Evolutionary conservation across 2,888 invertebrate genomes (phyloP).

Genomic region (Malacosoma neustria): DNA sequence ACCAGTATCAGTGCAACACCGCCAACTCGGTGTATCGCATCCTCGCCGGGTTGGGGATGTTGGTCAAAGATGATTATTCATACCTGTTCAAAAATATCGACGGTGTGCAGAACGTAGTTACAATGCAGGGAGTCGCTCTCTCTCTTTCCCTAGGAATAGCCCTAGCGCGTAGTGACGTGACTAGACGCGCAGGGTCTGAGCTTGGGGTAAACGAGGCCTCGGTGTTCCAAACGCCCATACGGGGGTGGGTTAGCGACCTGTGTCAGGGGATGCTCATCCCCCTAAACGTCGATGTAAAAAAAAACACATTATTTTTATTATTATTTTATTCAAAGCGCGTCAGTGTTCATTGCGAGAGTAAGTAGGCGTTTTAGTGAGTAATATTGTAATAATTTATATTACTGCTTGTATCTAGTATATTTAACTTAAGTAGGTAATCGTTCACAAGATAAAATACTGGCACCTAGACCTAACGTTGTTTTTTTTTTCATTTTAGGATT

Average conservation of each 20-base stretch:
- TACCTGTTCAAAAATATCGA: slow-evolving; percentile 4
- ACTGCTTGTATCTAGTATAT: neutral
- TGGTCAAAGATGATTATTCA: slow-evolving; percentile 2
- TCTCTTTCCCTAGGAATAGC: slow-evolving; percentile 5
- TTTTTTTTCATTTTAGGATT: slow-evolving; percentile 1
- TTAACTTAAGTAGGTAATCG: slow-evolving; percentile 1
- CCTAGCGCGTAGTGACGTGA: slow-evolving; percentile 3
- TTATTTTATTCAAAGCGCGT: slow-evolving; percentile 4
- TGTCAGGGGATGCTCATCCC: too few relatives aligned
- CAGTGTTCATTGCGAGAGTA: slow-evolving; percentile 1
- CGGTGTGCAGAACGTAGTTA: slow-evolving; percentile 4
- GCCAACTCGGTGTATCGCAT: slow-evolving; percentile 6
- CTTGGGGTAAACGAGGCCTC: slow-evolving; percentile 3
- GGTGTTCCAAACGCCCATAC: slow-evolving; percentile 5
- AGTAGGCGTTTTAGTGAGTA: slow-evolving; percentile 1
- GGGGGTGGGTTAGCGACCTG: neutral
- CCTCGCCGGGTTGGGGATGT: slow-evolving; percentile 2
- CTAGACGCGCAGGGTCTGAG: slow-evolving; percentile 4
- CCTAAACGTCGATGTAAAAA: neutral
- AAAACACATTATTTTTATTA: slow-evolving; percentile 3
- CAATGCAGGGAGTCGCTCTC: slow-evolving; percentile 7
- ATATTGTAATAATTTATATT: slow-evolving; percentile 1
- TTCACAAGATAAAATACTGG: slow-evolving; percentile 1
- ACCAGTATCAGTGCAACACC: slow-evolving; percentile 6
- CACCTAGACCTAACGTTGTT: slow-evolving; percentile 1